These are phyloP conservation scores for Selenia dentaria DNA, from an alignment of 2,888 invertebrate species.

Conservation along the genomic window DNA sequence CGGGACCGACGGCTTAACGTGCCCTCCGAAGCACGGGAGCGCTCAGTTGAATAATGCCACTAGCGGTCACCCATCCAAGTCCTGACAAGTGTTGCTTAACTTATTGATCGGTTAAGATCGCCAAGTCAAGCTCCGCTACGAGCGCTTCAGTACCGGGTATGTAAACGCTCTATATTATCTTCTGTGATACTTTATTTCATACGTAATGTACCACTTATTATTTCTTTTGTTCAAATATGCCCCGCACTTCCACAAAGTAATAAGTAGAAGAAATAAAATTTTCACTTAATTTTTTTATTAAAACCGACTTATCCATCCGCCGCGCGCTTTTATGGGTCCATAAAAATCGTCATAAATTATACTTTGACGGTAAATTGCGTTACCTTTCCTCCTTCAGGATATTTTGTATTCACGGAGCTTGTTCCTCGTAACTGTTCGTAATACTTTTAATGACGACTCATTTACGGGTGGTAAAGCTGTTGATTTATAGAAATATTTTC, in stretches of 20 bases:
- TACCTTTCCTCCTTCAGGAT: conserved; percentile 39
- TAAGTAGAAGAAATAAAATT: conserved; percentile 39
- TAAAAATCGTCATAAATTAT: conserved; percentile 65
- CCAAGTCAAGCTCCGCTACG: too few species aligned
- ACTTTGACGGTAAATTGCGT: conserved; percentile 47
- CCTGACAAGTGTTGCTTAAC: too few species aligned
- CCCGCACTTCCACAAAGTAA: conserved; percentile 26
- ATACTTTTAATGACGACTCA: conserved; percentile 48
- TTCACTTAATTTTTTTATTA: conserved; percentile 51
- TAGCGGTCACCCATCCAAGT: too few species aligned
- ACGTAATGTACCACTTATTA: too few species aligned
- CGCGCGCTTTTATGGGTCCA: conserved; percentile 47
- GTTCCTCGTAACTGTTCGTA: conserved; percentile 40
- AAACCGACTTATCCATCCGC: conserved; percentile 50
- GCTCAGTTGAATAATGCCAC: too few species aligned
- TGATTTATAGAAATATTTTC: conserved; percentile 8
- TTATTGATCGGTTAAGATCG: too few species aligned
- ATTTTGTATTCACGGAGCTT: conserved; percentile 45
- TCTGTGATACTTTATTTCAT: too few species aligned
- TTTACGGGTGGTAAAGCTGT: conserved; percentile 22
- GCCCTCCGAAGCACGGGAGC: too few species aligned
- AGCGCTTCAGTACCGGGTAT: too few species aligned
- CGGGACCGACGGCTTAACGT: too few species aligned
- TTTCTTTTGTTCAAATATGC: conserved; percentile 18
- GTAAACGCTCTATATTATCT: too few species aligned